phyloP scores from a whole-genome alignment of 2,797 vertebrate genomes.

The Diceros bicornis region DNA sequence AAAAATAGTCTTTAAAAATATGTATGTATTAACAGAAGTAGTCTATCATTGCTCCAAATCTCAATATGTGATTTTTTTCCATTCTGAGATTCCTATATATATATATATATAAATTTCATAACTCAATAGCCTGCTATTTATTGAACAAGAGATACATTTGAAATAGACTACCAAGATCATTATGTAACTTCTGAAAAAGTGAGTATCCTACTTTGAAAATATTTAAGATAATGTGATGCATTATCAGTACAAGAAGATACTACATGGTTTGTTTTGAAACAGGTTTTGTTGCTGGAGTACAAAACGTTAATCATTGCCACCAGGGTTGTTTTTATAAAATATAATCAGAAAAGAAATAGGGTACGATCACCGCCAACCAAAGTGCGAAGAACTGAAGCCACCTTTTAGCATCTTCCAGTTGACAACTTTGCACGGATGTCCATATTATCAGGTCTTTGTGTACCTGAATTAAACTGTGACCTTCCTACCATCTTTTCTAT shows the following conservation, averaged over 20 bases:
- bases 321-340: neutral
- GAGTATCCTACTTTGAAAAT: conserved; percentile 75
- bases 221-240: conserved; percentile 65
- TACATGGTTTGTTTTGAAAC: conserved; percentile 45
- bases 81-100: conserved; percentile 70
- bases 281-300: neutral
- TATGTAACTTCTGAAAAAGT: conserved; percentile 69
- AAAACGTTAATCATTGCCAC: conserved; percentile 58
- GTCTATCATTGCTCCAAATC: conserved; percentile 78
- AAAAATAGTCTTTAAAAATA: conserved; percentile 76
- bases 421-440: conserved; percentile 38
- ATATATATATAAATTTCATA: conserved; percentile 43
- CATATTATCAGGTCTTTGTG: neutral
- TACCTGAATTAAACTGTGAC: conserved; percentile 10
- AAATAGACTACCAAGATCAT: conserved; percentile 77
- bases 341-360: conserved; percentile 57
- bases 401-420: neutral
- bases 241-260: conserved; percentile 68
- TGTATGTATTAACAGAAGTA: conserved; percentile 77
- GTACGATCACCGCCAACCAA: conserved; percentile 39
- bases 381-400: neutral
- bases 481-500: neutral
- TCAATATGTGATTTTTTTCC: conserved; percentile 82
- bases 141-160: conserved; percentile 71
- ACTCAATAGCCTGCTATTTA: conserved; percentile 70